Conservation (phyloP, 2,113 vertebrate genomes). For the Panthera tigris region DNA sequence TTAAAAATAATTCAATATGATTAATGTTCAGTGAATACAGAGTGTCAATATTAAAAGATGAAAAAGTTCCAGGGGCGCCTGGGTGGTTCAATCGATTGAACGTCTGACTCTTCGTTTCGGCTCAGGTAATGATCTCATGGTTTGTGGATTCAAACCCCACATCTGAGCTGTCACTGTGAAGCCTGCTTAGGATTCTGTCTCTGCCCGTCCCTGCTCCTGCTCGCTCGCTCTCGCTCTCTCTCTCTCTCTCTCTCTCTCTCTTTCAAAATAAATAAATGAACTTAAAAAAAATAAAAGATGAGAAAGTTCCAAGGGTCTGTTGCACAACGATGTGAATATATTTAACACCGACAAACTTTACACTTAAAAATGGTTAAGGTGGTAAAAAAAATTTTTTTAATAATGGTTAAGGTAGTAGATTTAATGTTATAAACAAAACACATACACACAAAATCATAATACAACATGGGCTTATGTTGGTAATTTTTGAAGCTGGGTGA, state of each 20-base stretch:
- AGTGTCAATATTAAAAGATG: not conserved
- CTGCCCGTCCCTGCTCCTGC: no score
- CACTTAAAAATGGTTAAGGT: not conserved
- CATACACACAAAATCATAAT: not conserved
- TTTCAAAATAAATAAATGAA: no score
- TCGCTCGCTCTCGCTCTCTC: no score
- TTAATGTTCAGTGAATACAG: not conserved
- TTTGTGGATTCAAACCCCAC: no score
- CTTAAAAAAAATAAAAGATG: not conserved
- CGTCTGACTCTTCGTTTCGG: no score
- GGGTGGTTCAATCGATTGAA: no score
- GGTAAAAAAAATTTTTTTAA: not conserved
- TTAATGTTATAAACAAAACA: not conserved
- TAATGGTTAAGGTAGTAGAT: not conserved
- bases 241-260: no score
- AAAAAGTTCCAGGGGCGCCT: not conserved
- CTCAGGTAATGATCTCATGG: no score
- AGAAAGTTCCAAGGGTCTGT: not conserved
- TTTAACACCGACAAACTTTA: not conserved
- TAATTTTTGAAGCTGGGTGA: not conserved
- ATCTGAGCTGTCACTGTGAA: no score
- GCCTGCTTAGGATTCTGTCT: no score
- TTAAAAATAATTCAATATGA: constrained; percentile 34
- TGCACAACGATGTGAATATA: constrained; percentile 4
- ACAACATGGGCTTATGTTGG: not conserved